phyloP scores from a whole-genome alignment of 2,888 invertebrate genomes.

The Schizotus pectinicornis region DNA sequence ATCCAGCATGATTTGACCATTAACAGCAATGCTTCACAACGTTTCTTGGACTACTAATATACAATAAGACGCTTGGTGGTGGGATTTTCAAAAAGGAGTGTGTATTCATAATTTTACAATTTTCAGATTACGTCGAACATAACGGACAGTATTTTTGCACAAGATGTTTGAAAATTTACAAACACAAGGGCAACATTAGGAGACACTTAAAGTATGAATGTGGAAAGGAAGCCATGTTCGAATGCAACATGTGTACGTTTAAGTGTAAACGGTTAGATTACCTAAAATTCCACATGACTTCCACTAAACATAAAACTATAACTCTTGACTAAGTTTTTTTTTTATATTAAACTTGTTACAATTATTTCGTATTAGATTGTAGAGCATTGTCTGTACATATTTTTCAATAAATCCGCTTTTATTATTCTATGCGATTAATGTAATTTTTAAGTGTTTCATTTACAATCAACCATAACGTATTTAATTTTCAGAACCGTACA shows the following conservation, averaged over 20 bases:
- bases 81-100: background rate
- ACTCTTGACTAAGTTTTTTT: no score
- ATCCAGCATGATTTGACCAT: no score
- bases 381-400: background rate
- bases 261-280: constrained; percentile 29
- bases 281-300: constrained; percentile 29
- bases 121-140: constrained; percentile 25
- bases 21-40: no score
- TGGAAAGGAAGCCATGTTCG: constrained; percentile 31
- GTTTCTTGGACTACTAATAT: no score
- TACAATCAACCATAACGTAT: constrained; percentile 1
- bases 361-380: no score
- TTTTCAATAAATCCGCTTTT: background rate
- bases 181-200: constrained; percentile 43
- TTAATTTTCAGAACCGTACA: constrained; percentile 4
- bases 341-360: no score
- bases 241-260: constrained; percentile 29
- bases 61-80: constrained; percentile 17
- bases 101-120: constrained; percentile 1
- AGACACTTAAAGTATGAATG: constrained; percentile 38
- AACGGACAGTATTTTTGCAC: constrained; percentile 32
- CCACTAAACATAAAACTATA: constrained; percentile 11
- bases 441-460: background rate
- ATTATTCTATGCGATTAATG: constrained; percentile 4
- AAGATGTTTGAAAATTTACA: constrained; percentile 44